Conservation (phyloP, 1,140 invertebrate species). For the Agrilus planipennis region DNA sequence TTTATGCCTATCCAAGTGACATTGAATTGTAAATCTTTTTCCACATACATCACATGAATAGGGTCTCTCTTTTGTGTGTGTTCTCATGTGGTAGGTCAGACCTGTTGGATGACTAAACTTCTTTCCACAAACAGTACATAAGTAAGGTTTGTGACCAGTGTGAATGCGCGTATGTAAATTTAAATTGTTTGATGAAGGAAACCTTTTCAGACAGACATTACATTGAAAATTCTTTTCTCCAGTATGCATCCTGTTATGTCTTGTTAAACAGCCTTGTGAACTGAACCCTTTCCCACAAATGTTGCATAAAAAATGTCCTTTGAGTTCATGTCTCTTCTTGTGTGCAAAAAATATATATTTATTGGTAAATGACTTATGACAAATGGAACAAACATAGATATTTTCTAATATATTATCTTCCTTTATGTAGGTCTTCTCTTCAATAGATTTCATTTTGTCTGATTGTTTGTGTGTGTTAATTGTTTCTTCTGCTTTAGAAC, state of each 20-base stretch:
- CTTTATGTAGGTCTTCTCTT: too few species aligned
- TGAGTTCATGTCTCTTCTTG: slow-evolving; percentile 51
- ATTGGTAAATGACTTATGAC: slow-evolving; percentile 52
- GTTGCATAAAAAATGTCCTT: slow-evolving; percentile 47
- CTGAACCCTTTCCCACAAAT: slow-evolving; percentile 51
- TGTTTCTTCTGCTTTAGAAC: too few species aligned
- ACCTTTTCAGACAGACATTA: slow-evolving; percentile 47
- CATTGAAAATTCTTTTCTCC: slow-evolving; percentile 48
- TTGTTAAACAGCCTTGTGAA: slow-evolving; percentile 20
- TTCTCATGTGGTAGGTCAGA: slow-evolving; percentile 25
- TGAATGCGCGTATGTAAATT: slow-evolving; percentile 16
- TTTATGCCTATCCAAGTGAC: slow-evolving; percentile 34
- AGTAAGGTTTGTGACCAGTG: slow-evolving; percentile 3
- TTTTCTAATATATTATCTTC: too few species aligned
- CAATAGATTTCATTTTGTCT: too few species aligned
- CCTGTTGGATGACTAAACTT: slow-evolving; percentile 22
- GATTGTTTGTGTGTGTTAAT: too few species aligned
- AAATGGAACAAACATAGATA: slow-evolving; percentile 50
- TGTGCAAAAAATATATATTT: slow-evolving; percentile 55
- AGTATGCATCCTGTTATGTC: slow-evolving; percentile 30
- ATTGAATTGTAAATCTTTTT: slow-evolving; percentile 22
- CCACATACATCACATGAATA: slow-evolving; percentile 23
- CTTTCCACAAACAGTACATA: slow-evolving; percentile 21
- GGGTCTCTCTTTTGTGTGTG: slow-evolving; percentile 26
- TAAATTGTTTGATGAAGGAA: slow-evolving; percentile 23